Percentiles rank a stretch among this genome's conserved stretches.
These are phyloP conservation scores for Horisme vitalbata DNA, from an alignment of 2,888 invertebrate species.

Conservation along the genomic window DNA sequence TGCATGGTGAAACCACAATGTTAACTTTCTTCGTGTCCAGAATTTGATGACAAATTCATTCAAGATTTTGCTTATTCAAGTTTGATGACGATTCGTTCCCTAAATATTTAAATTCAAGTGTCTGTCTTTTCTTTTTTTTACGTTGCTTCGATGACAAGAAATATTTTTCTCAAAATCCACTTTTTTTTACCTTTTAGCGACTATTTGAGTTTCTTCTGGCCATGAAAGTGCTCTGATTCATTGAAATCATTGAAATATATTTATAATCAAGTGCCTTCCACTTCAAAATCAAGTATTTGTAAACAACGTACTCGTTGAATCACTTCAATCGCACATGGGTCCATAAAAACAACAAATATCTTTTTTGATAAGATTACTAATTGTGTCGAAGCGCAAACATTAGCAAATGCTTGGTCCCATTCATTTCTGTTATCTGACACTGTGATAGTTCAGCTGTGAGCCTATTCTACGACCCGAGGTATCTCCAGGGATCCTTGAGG, in stretches of 20 bases:
- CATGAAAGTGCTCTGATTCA: too few relatives aligned
- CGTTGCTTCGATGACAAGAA: too few relatives aligned
- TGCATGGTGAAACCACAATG: constrained; percentile 26
- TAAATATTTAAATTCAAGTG: too few relatives aligned
- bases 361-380: constrained; percentile 20
- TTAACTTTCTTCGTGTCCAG: constrained; percentile 26
- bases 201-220: too few relatives aligned
- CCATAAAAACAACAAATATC: constrained; percentile 12
- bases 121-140: too few relatives aligned
- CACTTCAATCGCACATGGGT: constrained; percentile 13
- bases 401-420: constrained; percentile 10
- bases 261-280: background rate
- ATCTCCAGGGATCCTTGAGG: too few relatives aligned
- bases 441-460: background rate
- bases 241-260: background rate
- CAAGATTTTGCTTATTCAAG: constrained; percentile 2
- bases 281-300: constrained; percentile 26
- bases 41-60: constrained; percentile 22
- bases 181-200: too few relatives aligned
- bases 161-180: too few relatives aligned
- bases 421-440: constrained; percentile 4
- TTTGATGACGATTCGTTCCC: background rate
- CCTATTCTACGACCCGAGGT: too few relatives aligned
- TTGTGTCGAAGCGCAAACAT: constrained; percentile 5
- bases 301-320: constrained; percentile 7